Percentiles rank a stretch among this genome's conserved stretches.
Evolutionary conservation across 2,797 vertebrate genomes (phyloP).

Genomic region (Intellagama lesueurii): DNA sequence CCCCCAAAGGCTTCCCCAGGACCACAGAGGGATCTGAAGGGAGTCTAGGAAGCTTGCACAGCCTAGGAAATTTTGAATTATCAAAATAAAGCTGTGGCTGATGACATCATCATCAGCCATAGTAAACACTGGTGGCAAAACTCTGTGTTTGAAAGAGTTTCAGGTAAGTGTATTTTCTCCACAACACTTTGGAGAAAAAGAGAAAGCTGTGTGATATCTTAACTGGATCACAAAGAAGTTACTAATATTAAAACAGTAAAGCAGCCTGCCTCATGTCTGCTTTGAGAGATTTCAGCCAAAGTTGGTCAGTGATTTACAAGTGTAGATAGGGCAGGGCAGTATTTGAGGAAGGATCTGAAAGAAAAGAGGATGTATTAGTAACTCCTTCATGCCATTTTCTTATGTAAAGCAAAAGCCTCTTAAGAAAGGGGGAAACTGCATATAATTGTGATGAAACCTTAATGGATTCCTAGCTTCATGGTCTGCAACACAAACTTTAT

Average conservation of each 20-base stretch:
- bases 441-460: neutral
- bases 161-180: too few species aligned
- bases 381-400: neutral
- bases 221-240: neutral
- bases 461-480: neutral
- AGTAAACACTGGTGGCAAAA: too few species aligned
- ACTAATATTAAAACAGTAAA: neutral
- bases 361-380: neutral
- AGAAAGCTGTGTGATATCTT: too few species aligned
- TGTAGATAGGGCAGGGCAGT: too few species aligned
- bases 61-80: too few species aligned
- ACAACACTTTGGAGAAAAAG: too few species aligned
- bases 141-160: too few species aligned
- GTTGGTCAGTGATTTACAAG: neutral
- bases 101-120: too few species aligned
- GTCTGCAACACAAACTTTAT: neutral
- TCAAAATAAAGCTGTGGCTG: too few species aligned
- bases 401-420: neutral
- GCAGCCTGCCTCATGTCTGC: neutral
- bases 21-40: too few species aligned
- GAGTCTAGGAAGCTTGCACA: too few species aligned
- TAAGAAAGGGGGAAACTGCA: conserved; percentile 2
- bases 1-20: too few species aligned
- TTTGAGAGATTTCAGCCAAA: neutral
- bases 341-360: neutral